Conservation (phyloP, 2,888 invertebrate genomes). For the Dynastes maya region DNA sequence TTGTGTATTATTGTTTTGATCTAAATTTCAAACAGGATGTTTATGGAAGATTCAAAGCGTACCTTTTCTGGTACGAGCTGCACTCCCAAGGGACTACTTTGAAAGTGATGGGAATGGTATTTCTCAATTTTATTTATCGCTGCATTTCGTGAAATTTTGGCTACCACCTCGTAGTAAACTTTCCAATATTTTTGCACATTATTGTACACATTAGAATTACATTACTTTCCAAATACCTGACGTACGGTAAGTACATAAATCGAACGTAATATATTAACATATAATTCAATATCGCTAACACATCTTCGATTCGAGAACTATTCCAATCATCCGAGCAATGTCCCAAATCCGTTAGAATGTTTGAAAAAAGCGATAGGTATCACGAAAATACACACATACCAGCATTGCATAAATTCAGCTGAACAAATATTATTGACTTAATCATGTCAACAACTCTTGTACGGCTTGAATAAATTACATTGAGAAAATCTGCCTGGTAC, state of each 20-base stretch:
- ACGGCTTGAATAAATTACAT: neutral
- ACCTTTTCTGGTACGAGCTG: no score
- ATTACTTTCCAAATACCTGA: neutral
- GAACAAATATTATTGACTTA: constrained; percentile 19
- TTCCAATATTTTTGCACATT: no score
- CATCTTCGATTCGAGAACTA: constrained; percentile 1
- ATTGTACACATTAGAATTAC: no score
- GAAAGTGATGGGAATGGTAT: no score
- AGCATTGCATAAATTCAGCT: constrained; percentile 9
- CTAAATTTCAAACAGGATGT: no score
- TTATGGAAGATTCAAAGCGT: no score
- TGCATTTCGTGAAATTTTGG: no score
- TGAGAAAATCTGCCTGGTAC: neutral
- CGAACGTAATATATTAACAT: neutral
- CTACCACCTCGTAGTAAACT: no score
- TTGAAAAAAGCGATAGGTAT: constrained; percentile 13
- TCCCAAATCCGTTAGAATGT: constrained; percentile 6
- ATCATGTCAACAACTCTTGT: constrained; percentile 3
- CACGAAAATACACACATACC: constrained; percentile 11
- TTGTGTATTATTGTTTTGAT: no score
- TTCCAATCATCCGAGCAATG: constrained; percentile 4
- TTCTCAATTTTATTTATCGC: no score
- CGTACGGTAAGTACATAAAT: neutral
- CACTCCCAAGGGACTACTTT: no score
- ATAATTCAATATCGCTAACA: neutral